Evolutionary conservation across 2,113 vertebrate genomes (phyloP), one percentile per base, ranked within the genome.

Genomic region (Conger conger): DNA sequence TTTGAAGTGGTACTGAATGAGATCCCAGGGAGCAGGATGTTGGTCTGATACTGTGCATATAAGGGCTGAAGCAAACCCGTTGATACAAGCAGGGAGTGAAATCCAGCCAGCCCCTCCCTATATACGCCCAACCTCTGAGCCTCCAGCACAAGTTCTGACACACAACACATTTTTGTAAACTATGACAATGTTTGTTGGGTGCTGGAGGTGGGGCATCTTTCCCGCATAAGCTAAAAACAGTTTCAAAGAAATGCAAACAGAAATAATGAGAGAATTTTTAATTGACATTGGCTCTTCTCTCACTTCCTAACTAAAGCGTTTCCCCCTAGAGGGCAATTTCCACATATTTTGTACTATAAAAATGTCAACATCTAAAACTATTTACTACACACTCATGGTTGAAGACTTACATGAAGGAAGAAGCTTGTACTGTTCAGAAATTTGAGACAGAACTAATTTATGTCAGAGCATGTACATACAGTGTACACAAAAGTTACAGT

Each of bases 81-180:
- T 85, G 38, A 35, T 33, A 53, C 84, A 85, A 42, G 78, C 78
- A 68, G 60, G 38, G 45, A 8, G 54, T 79, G 81, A 82, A 35
- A 9, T 20, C 1, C 18, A 30, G 40, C 40, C 30, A 9, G 53
- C 38, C 76, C 40, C 73, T 79, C 81, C 85, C 82, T 79, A 27
- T 33, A 77, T 37, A 18, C 37, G 60, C 82, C 86, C 82, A 16
- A 0, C 82, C 45, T 15, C 30, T 42, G 30, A 36, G 35, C 37
- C 23, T 50, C 15, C 82, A 38, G 35, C 76, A 40, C 63, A 83
- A 83, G 82, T n/a, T 63, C 82, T 30, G 78, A 86, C 82, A 86
- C 82, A 86, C 37, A 86, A 42, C 60, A 76, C 33, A 68, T 83
- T 83, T 83, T 78, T 83, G 82, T 60, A 53, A 42, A 38, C 63